Evolutionary conservation across 2,797 vertebrate species (phyloP).

Genomic region (Sebastes minor): DNA sequence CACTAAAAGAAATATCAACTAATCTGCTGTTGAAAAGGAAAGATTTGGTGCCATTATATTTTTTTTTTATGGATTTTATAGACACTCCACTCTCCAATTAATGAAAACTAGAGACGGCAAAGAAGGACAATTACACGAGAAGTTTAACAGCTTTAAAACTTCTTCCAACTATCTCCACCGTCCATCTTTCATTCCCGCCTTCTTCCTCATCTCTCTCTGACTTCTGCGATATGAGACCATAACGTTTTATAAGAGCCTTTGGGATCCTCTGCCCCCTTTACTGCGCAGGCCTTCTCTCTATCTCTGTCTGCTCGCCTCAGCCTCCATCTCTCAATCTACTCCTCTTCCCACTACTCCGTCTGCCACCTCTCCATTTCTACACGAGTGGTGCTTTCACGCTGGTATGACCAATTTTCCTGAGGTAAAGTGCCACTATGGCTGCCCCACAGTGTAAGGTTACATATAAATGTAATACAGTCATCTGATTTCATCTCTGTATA

Average conservation of each 20-base stretch:
- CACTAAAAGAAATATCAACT: not conserved
- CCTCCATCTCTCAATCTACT: conserved; percentile 5
- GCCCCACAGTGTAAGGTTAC: not conserved
- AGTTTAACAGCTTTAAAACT: not conserved
- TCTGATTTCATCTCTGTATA: not conserved
- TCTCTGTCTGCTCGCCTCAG: not conserved
- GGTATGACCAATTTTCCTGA: not conserved
- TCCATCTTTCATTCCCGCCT: not conserved
- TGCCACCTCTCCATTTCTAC: conserved; percentile 12
- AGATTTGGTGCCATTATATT: not conserved
- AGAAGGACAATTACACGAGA: not conserved
- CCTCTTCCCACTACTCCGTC: not conserved
- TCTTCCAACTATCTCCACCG: not conserved
- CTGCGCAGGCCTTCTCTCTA: not conserved
- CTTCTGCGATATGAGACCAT: conserved; percentile 2
- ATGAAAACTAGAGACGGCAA: not conserved
- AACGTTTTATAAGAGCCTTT: conserved; percentile 31
- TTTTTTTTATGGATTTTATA: not conserved
- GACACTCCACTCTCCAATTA: not conserved
- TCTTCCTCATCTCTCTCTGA: not conserved
- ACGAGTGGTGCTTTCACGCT: not conserved
- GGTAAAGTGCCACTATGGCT: not conserved
- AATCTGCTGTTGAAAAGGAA: not conserved
- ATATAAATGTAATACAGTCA: not conserved
- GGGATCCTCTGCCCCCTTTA: conserved; percentile 15